Evolutionary conservation across 1,140 invertebrate species (phyloP).

Genomic region (Saccostrea echinata): DNA sequence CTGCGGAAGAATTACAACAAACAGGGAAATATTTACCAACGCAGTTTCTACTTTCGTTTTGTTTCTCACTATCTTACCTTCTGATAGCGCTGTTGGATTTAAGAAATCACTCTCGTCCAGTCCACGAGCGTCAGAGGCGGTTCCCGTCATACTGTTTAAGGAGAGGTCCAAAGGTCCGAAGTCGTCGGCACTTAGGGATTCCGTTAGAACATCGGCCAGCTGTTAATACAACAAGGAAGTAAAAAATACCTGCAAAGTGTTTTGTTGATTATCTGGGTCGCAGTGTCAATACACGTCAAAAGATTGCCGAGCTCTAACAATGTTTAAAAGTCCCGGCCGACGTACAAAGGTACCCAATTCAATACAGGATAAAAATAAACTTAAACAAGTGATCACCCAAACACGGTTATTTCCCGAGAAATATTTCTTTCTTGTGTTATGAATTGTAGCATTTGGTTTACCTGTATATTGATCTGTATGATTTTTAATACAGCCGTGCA

Average conservation of each 20-base stretch:
- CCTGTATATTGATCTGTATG: too few relatives aligned
- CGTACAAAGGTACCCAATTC: neutral
- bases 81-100: slow-evolving; percentile 42
- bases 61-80: slow-evolving; percentile 5
- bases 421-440: too few relatives aligned
- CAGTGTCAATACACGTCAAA: slow-evolving; percentile 27
- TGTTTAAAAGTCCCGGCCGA: neutral
- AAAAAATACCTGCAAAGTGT: slow-evolving; percentile 12
- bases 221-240: slow-evolving; percentile 46
- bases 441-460: too few relatives aligned
- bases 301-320: neutral
- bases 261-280: slow-evolving; percentile 7
- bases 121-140: neutral
- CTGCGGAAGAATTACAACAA: neutral
- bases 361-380: neutral
- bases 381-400: neutral
- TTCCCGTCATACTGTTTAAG: slow-evolving; percentile 39
- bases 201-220: slow-evolving; percentile 58
- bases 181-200: slow-evolving; percentile 45
- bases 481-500: too few relatives aligned
- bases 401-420: neutral
- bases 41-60: slow-evolving; percentile 41
- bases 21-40: slow-evolving; percentile 9
- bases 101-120: slow-evolving; percentile 57
- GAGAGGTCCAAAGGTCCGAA: slow-evolving; percentile 50